Conservation (phyloP, 2,888 invertebrate species). For the Xestia c-nigrum region DNA sequence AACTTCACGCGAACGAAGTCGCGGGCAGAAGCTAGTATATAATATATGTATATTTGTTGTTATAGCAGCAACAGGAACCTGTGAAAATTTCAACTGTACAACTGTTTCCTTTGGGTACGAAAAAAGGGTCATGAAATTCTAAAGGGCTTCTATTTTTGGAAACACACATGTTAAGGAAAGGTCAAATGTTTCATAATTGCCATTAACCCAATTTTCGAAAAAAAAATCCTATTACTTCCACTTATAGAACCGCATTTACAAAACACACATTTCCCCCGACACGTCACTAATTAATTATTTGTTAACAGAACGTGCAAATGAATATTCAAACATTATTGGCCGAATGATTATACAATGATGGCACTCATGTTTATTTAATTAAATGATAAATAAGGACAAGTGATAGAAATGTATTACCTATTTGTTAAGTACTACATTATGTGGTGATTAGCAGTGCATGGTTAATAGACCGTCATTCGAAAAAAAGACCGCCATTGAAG, state of each 20-base stretch:
- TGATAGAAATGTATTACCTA: not conserved
- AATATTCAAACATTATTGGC: slow-evolving; percentile 41
- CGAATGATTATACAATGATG: slow-evolving; percentile 48
- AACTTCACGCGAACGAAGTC: no score
- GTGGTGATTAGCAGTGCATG: not conserved
- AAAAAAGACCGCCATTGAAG: not conserved
- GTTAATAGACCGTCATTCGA: not conserved
- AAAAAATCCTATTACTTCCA: not conserved
- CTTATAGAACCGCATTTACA: not conserved
- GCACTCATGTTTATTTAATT: slow-evolving; percentile 45
- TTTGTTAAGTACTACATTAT: not conserved
- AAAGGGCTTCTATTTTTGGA: not conserved
- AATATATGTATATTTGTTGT: no score
- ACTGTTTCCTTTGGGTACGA: no score
- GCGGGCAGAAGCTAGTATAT: no score
- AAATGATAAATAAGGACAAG: slow-evolving; percentile 17
- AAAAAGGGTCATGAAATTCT: no score
- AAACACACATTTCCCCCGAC: slow-evolving; percentile 6
- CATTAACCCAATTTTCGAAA: not conserved
- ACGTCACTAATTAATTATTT: slow-evolving; percentile 18
- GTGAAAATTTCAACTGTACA: no score
- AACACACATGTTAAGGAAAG: not conserved
- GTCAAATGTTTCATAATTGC: not conserved
- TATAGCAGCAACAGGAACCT: no score
- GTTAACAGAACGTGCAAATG: slow-evolving; percentile 24